Evolutionary conservation across 2,888 invertebrate genomes (phyloP), one percentile per base, ranked within the genome.

Genomic region (Aphodius sticticus): DNA sequence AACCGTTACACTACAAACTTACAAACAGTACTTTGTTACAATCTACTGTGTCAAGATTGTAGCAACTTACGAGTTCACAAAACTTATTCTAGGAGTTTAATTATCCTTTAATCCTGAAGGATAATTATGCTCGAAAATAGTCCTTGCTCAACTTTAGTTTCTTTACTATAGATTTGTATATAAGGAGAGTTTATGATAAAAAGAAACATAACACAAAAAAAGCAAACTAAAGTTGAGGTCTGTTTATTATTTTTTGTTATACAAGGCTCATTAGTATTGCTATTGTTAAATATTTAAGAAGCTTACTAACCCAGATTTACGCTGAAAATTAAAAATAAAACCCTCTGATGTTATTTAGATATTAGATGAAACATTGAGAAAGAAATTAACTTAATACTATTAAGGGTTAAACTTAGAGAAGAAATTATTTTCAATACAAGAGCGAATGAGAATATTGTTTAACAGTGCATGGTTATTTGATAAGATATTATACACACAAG

Each of bases 341-440:
- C 87, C 86, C 87, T 87, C 87, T 88, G 88, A 87, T 87, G 81
- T 81, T 82, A 37, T 76, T 35, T 74, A 78, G 80, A 75, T 77
- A 76, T 79, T 77, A 69, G 76, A 74, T 79, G 70, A 76, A 37
- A 74, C 77, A 70, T 53, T 79, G 69, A 79, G 53, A 53, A 79
- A 0, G 4, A 53, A 53, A 53, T 9, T 53, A 53, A 53, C 12
- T 9, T 53, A 9, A 53, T 53, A 53, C 53, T 53, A 36, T 78
- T 84, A 84, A 84, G 83, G 78, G 80, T 83, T 84, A 84, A 83
- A 78, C 83, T 84, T 84, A 85, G 84, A 85, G 84, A 85, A 86
- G 85, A 86, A 85, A 86, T 85, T 88, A 87, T 87, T 88, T 87
- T 87, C 86, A 86, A 86, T 87, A 87, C 86, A 81, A 83, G 83